A percentile compares a stretch with the other conserved stretches of the same genome.
Conservation (phyloP, 2,113 vertebrate species). For the Triplophysa dalaica region DNA sequence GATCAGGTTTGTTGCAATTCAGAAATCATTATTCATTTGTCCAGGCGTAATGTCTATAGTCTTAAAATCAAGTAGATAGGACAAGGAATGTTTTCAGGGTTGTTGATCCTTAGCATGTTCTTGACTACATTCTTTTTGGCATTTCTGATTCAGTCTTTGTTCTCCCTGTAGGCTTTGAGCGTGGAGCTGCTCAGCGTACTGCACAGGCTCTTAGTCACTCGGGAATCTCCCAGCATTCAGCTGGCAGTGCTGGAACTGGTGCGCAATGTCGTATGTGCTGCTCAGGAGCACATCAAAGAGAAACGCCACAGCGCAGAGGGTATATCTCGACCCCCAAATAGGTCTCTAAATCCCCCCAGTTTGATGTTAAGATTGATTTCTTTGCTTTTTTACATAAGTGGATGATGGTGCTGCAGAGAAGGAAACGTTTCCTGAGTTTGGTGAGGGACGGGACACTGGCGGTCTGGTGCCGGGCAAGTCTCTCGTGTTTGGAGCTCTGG, state of each 20-base stretch:
- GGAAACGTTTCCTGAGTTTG: constrained; percentile 91
- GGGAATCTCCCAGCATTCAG: constrained; percentile 83
- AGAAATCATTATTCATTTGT: background rate
- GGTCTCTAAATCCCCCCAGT: background rate
- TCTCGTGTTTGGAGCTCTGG: constrained; percentile 86
- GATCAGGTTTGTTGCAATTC: constrained; percentile 81
- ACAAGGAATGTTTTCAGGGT: too few relatives aligned
- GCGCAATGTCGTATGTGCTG: constrained; percentile 80
- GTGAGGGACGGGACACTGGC: constrained; percentile 92
- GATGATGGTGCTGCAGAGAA: constrained; percentile 97
- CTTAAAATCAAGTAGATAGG: too few relatives aligned
- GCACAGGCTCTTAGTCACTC: constrained; percentile 88
- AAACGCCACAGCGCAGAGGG: constrained; percentile 92
- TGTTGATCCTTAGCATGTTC: background rate
- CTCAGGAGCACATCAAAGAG: constrained; percentile 88
- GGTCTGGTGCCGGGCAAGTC: constrained; percentile 89
- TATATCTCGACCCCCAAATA: constrained; percentile 50
- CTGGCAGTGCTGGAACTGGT: constrained; percentile 84
- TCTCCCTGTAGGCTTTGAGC: constrained; percentile 76
- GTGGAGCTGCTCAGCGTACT: constrained; percentile 89
- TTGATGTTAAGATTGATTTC: background rate
- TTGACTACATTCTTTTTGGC: background rate
- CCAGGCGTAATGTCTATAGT: background rate
- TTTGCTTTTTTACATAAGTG: constrained; percentile 68
- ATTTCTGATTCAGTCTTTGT: background rate